Percentiles rank a stretch among this genome's conserved stretches.
Conservation (phyloP, 2,797 vertebrate species). For the Pithecia hirsuta region DNA sequence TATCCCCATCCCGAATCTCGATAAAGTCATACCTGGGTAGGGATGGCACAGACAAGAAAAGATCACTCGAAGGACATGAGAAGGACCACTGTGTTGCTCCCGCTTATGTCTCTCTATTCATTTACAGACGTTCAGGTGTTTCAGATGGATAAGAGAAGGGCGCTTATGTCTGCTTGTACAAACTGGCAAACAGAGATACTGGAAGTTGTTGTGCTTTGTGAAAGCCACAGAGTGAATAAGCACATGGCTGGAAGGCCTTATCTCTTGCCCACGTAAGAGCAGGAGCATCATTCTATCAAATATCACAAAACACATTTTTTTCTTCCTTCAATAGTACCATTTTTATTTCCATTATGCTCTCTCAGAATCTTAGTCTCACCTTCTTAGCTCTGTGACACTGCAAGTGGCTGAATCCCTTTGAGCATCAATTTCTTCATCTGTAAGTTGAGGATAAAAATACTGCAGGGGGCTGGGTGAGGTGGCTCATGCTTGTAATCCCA, state of each 20-base stretch:
- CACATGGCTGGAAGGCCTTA: neutral
- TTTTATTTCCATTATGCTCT: constrained; percentile 22
- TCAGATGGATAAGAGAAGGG: neutral
- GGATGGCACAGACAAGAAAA: constrained; percentile 46
- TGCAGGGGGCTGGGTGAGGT: too few species aligned
- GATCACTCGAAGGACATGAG: neutral
- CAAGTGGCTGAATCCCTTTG: neutral
- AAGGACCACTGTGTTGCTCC: neutral
- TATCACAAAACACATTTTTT: neutral
- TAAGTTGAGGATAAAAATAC: neutral
- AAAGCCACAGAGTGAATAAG: neutral
- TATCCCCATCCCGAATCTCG: constrained; percentile 96
- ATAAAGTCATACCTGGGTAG: constrained; percentile 95
- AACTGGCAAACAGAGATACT: neutral
- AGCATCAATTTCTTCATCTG: neutral
- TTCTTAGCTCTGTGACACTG: neutral
- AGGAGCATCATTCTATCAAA: neutral
- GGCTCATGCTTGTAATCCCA: too few species aligned
- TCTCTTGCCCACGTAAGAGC: neutral
- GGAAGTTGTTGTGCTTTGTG: neutral
- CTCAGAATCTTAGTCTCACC: neutral
- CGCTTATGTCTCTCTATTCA: neutral
- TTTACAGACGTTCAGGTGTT: neutral
- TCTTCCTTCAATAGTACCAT: neutral
- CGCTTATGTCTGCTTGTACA: neutral